These are phyloP conservation scores for Parasteatoda tepidariorum DNA, from an alignment of 1,140 invertebrate genomes.

Conservation along the genomic window DNA sequence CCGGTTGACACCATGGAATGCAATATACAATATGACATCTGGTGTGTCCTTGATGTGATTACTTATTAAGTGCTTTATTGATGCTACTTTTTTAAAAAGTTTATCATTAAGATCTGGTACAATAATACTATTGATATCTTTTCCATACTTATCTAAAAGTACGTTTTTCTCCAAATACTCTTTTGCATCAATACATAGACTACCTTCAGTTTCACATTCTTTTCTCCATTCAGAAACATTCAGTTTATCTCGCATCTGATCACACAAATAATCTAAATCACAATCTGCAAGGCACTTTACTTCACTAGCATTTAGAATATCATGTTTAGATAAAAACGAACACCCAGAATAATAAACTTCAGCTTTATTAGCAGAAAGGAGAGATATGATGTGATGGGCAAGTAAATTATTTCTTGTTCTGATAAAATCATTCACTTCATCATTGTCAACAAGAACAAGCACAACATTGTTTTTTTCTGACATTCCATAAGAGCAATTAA, in stretches of 20 bases:
- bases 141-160: constrained; percentile 30
- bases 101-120: neutral
- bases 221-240: constrained; percentile 10
- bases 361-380: neutral
- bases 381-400: constrained; percentile 19
- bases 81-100: neutral
- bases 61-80: constrained; percentile 1
- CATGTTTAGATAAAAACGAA: neutral
- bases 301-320: neutral
- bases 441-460: constrained; percentile 15
- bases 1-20: neutral
- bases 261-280: neutral
- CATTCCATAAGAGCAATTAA: constrained; percentile 13
- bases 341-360: neutral
- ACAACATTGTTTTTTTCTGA: neutral
- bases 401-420: neutral
- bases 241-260: neutral
- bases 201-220: neutral
- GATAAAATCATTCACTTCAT: neutral
- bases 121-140: constrained; percentile 15
- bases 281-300: neutral
- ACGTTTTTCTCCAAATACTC: constrained; percentile 1
- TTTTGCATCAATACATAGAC: neutral
- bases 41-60: neutral
- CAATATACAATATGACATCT: constrained; percentile 17